These are phyloP conservation scores for Picus viridis DNA, from an alignment of 2,797 vertebrate genomes.

Conservation along the genomic window DNA sequence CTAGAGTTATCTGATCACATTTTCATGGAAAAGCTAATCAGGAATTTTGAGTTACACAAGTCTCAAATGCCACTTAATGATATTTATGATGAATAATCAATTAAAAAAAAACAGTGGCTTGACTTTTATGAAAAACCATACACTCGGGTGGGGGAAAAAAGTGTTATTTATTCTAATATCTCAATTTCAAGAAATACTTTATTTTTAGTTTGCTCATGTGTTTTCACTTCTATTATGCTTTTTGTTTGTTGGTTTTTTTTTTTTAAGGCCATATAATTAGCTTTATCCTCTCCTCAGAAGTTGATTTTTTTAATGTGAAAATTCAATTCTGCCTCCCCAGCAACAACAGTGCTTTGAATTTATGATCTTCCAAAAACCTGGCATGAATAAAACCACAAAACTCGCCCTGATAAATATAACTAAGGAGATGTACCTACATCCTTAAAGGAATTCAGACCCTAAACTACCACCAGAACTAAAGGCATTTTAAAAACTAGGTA, in stretches of 20 bases:
- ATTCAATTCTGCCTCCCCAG: neutral
- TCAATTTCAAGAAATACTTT: neutral
- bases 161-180: neutral
- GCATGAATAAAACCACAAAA: neutral
- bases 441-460: neutral
- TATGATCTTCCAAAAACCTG: neutral
- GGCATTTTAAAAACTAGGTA: neutral
- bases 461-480: neutral
- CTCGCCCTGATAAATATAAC: neutral
- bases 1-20: neutral
- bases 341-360: neutral
- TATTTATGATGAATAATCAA: neutral
- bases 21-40: neutral
- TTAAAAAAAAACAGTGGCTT: neutral
- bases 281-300: neutral
- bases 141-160: neutral
- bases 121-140: neutral
- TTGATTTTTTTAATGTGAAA: neutral
- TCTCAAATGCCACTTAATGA: neutral
- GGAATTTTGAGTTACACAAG: neutral
- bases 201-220: neutral
- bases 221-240: neutral
- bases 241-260: neutral
- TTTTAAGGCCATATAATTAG: neutral
- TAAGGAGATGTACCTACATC: neutral